phyloP scores from a whole-genome alignment of 2,113 vertebrate species.

The Naja naja region DNA sequence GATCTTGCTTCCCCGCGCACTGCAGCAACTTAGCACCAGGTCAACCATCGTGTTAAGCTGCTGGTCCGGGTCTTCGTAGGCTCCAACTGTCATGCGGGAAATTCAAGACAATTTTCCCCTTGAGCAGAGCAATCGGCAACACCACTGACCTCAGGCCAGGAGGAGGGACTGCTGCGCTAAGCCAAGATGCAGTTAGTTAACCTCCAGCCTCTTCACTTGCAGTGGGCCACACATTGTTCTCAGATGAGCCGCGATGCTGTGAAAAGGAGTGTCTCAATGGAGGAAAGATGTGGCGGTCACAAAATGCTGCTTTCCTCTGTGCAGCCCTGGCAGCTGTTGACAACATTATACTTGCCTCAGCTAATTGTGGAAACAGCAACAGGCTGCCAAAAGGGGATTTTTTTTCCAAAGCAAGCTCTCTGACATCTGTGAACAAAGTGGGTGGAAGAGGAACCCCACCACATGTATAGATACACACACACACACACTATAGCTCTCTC shows the following conservation, averaged over 20 bases:
- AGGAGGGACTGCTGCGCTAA: neutral
- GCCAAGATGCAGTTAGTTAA: neutral
- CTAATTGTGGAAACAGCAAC: conserved; percentile 4
- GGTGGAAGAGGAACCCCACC: neutral
- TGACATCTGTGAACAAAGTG: neutral
- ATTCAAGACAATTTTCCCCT: accelerated
- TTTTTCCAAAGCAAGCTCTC: neutral
- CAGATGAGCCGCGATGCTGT: neutral
- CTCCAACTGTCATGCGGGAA: neutral
- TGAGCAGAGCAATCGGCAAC: neutral
- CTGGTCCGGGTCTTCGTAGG: neutral
- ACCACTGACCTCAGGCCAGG: neutral
- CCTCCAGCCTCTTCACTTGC: neutral
- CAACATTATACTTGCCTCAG: conserved; percentile 14
- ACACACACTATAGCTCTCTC: neutral
- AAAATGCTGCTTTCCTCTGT: neutral
- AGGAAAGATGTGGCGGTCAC: conserved; percentile 20
- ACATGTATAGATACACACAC: neutral
- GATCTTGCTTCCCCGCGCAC: neutral
- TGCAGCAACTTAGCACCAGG: neutral
- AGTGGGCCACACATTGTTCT: conserved; percentile 6
- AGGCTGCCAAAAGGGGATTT: neutral
- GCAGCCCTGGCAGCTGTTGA: conserved; percentile 19
- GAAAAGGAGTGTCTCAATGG: conserved; percentile 27
- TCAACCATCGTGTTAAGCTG: neutral